These are phyloP conservation scores for Carassius gibelio DNA, from an alignment of 2,113 vertebrate species.

Conservation along the genomic window DNA sequence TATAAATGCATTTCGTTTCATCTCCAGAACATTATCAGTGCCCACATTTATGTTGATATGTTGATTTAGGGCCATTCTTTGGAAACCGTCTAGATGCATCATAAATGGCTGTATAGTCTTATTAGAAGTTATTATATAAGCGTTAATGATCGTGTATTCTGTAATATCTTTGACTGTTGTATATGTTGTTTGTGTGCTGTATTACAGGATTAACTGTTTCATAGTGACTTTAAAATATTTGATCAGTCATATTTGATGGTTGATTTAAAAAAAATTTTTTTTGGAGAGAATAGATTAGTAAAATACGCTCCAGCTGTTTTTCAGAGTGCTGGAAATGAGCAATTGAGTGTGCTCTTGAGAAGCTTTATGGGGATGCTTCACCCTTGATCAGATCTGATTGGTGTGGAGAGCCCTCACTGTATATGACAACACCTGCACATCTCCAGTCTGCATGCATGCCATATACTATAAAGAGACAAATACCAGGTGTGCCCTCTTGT, in stretches of 20 bases:
- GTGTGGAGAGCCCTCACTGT: neutral
- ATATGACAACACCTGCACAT: constrained; percentile 26
- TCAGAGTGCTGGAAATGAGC: neutral
- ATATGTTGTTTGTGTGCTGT: constrained; percentile 3
- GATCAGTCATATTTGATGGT: neutral
- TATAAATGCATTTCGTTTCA: constrained; percentile 20
- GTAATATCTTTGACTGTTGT: neutral
- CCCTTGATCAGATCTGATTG: constrained; percentile 30
- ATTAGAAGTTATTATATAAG: neutral
- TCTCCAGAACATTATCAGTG: neutral
- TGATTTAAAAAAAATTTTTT: neutral
- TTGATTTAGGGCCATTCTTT: neutral
- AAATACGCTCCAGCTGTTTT: constrained; percentile 13
- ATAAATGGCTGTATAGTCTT: neutral
- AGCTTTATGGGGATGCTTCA: neutral
- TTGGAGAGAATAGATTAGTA: neutral
- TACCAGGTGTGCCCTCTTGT: constrained; percentile 16
- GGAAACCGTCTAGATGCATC: neutral
- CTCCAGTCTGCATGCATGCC: constrained; percentile 7
- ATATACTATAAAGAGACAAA: neutral
- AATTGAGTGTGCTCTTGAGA: constrained; percentile 3
- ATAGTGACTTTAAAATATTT: neutral
- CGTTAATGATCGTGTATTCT: neutral
- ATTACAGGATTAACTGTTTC: neutral
- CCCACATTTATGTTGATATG: neutral